Percentiles rank a stretch among this genome's conserved stretches.
Evolutionary conservation across 2,888 invertebrate species (phyloP).

Genomic region (Drosophila tanythrix): DNA sequence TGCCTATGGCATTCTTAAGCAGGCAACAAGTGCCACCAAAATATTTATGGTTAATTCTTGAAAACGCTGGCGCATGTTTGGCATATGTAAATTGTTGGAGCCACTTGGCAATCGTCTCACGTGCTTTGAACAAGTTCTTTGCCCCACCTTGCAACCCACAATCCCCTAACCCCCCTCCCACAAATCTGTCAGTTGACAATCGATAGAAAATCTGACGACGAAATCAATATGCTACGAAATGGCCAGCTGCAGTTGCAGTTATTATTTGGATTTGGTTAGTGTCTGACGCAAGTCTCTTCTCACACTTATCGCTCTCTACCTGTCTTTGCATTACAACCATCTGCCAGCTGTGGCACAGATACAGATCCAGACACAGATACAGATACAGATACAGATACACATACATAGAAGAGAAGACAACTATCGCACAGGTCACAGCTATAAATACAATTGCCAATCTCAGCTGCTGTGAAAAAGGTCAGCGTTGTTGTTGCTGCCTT

Average conservation of each 20-base stretch:
- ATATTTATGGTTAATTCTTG: constrained; percentile 65
- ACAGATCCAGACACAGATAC: not conserved
- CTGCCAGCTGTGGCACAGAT: constrained; percentile 16
- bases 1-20: constrained; percentile 30
- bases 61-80: constrained; percentile 58
- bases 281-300: constrained; percentile 30
- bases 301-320: constrained; percentile 24
- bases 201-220: not conserved
- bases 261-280: not conserved
- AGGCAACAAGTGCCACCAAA: constrained; percentile 35
- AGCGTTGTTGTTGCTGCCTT: constrained; percentile 13
- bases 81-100: constrained; percentile 58
- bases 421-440: constrained; percentile 5
- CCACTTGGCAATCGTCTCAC: constrained; percentile 52
- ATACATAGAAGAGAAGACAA: not conserved
- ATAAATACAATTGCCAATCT: constrained; percentile 23
- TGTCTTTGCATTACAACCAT: constrained; percentile 9
- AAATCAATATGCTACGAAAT: not conserved
- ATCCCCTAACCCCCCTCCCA: not conserved
- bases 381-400: not conserved
- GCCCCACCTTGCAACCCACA: not conserved
- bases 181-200: not conserved
- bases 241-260: constrained; percentile 1
- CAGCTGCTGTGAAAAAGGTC: constrained; percentile 51
- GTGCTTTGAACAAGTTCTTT: constrained; percentile 43